These are phyloP conservation scores for Plodia interpunctella DNA, from an alignment of 1,140 invertebrate genomes.

Conservation along the genomic window DNA sequence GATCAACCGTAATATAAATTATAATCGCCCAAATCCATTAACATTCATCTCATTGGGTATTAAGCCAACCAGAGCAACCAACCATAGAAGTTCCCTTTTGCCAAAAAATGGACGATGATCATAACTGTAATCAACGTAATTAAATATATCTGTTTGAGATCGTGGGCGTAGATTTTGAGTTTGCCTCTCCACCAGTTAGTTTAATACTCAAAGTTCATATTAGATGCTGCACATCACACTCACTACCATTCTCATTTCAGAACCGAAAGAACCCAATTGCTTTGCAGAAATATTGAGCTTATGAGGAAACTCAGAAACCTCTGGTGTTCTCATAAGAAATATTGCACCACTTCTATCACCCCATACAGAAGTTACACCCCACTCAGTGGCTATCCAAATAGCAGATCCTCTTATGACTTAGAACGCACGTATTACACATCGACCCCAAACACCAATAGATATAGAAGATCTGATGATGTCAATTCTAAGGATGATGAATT, in stretches of 20 bases:
- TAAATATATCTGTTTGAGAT: too few relatives aligned
- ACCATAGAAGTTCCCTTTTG: too few relatives aligned
- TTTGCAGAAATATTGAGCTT: slow-evolving; percentile 78
- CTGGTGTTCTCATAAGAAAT: slow-evolving; percentile 78
- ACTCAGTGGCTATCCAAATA: slow-evolving; percentile 63
- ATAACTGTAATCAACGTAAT: too few relatives aligned
- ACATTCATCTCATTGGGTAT: neutral
- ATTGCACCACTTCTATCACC: slow-evolving; percentile 67
- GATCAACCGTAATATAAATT: neutral
- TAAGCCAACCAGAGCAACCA: too few relatives aligned
- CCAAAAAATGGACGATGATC: too few relatives aligned
- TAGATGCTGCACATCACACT: slow-evolving; percentile 16
- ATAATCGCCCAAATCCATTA: neutral
- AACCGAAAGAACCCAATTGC: slow-evolving; percentile 76
- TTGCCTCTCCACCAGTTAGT: too few relatives aligned
- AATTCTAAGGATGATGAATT: slow-evolving; percentile 39
- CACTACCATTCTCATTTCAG: slow-evolving; percentile 62
- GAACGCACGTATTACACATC: slow-evolving; percentile 61
- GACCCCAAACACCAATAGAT: slow-evolving; percentile 51
- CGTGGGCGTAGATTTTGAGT: too few relatives aligned
- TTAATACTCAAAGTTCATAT: too few relatives aligned
- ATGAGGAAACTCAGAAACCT: slow-evolving; percentile 78
- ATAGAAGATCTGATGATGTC: slow-evolving; percentile 41
- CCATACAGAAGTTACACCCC: slow-evolving; percentile 58
- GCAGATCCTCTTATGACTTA: slow-evolving; percentile 57